A percentile compares a stretch with the other conserved stretches of the same genome.
Conservation (phyloP, 2,113 vertebrate species). For the Oreochromis aureus region DNA sequence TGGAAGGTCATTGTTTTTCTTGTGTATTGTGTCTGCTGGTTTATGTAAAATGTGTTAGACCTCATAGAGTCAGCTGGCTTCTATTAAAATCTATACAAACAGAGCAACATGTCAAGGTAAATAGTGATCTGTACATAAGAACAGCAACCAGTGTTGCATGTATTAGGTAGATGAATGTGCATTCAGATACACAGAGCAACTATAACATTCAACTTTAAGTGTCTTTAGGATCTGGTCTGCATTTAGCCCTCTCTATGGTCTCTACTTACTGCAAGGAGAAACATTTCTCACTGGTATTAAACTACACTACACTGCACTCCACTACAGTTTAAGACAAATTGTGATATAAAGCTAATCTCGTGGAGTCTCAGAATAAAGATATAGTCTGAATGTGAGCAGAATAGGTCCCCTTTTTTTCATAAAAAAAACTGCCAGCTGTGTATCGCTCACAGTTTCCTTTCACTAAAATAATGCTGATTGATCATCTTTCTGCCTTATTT, state of each 20-base stretch:
- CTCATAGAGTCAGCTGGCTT: not conserved
- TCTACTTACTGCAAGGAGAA: not conserved
- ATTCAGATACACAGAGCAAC: not conserved
- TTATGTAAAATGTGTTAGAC: not conserved
- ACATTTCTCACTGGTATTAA: not conserved
- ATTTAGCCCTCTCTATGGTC: not conserved
- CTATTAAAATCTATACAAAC: not conserved
- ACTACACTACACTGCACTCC: not conserved
- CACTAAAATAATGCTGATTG: not conserved
- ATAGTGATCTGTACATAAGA: not conserved
- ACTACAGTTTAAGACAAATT: rapidly evolving
- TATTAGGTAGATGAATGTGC: not conserved
- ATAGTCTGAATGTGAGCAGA: not conserved
- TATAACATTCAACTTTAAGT: rapidly evolving
- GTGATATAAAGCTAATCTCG: not conserved
- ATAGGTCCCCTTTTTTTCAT: not conserved
- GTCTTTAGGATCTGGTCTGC: not conserved
- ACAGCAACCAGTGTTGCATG: not conserved
- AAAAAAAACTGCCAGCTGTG: not conserved
- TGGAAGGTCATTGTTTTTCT: constrained; percentile 38
- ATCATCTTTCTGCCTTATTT: not conserved
- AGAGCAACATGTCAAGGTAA: not conserved
- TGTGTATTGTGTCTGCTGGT: not conserved
- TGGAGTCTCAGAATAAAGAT: not conserved
- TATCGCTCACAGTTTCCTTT: not conserved